phyloP scores from a whole-genome alignment of 1,140 invertebrate species.

The Achatina immaculata region DNA sequence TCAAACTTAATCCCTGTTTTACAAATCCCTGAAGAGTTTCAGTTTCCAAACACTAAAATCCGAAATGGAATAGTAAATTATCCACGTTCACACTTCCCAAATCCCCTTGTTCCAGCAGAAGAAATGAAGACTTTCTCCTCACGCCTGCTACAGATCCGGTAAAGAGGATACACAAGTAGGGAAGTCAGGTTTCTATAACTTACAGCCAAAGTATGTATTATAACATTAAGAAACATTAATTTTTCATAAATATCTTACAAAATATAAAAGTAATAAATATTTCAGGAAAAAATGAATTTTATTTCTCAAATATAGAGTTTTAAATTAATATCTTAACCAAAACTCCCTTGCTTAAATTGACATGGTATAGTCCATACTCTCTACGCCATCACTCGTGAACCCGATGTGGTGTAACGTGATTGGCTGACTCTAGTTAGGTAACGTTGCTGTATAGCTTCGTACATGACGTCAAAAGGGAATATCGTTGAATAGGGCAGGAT shows the following conservation, averaged over 20 bases:
- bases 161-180: conserved; percentile 3
- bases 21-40: not conserved
- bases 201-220: not conserved
- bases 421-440: conserved; percentile 51
- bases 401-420: conserved; percentile 56
- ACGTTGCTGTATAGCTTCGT: conserved; percentile 33
- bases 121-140: conserved; percentile 15
- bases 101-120: conserved; percentile 15
- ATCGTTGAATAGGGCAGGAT: no score
- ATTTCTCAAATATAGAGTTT: not conserved
- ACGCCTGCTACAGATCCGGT: conserved; percentile 35
- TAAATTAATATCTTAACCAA: not conserved
- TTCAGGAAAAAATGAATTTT: not conserved
- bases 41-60: conserved; percentile 19
- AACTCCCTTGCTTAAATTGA: not conserved
- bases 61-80: conserved; percentile 47
- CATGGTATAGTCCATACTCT: conserved; percentile 50
- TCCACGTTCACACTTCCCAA: conserved; percentile 32
- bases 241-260: not conserved
- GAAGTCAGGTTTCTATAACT: conserved; percentile 12
- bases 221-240: not conserved
- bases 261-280: not conserved
- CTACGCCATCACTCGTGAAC: conserved; percentile 44
- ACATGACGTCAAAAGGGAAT: no score
- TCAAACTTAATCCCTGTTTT: conserved; percentile 18